phyloP scores from a whole-genome alignment of 1,140 invertebrate species.

The Neodiprion virginianus region DNA sequence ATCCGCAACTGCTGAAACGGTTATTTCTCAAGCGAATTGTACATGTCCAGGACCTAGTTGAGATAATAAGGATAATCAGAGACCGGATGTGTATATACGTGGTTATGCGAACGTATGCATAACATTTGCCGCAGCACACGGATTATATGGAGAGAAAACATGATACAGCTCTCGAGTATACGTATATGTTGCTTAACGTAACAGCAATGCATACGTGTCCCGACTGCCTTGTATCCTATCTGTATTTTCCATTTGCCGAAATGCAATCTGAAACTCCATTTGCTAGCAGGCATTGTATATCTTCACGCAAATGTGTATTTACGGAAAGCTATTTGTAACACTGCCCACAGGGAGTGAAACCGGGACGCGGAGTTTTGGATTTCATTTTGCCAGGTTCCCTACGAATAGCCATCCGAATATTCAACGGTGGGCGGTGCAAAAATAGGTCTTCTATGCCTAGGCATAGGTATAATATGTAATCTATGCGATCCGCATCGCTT shows the following conservation, averaged over 20 bases:
- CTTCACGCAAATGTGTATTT: constrained; percentile 7
- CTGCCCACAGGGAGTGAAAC: background rate
- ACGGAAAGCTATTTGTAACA: constrained; percentile 7
- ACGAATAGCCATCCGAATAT: background rate
- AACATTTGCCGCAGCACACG: too few species aligned
- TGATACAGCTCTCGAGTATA: background rate
- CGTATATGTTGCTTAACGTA: background rate
- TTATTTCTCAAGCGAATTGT: background rate
- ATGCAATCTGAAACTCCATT: constrained; percentile 4
- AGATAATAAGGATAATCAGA: background rate
- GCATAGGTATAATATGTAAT: background rate
- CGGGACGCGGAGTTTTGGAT: background rate
- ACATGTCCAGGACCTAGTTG: background rate
- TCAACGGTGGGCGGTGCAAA: background rate
- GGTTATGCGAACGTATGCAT: background rate
- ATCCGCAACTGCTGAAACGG: too few species aligned
- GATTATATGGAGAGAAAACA: too few species aligned
- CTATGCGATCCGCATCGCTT: background rate
- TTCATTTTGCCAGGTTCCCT: background rate
- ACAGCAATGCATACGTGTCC: background rate
- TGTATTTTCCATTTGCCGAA: constrained; percentile 5
- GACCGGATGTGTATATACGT: background rate
- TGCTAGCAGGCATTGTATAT: constrained; percentile 4
- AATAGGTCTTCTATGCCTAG: background rate
- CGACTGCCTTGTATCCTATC: background rate